Conservation (phyloP, 2,797 vertebrate genomes). For the Crax fasciolata region DNA sequence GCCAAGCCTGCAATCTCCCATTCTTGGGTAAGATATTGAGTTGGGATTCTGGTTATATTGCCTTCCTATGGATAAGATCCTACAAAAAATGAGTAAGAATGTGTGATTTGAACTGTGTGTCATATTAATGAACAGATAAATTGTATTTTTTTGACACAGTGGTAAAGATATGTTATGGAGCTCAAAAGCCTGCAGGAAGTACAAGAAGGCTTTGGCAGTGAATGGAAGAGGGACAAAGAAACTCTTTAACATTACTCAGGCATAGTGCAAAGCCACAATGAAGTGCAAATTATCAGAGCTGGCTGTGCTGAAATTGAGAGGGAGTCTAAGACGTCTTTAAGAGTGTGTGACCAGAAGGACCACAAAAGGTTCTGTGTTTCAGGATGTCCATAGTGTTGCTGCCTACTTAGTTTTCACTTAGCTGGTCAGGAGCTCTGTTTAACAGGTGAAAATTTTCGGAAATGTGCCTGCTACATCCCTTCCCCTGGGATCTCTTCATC, state of each 20-base stretch:
- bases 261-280: rapidly evolving
- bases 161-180: neutral
- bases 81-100: neutral
- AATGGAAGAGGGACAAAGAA: neutral
- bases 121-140: neutral
- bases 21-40: neutral
- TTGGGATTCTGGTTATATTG: neutral
- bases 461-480: neutral
- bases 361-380: neutral
- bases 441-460: neutral
- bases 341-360: neutral
- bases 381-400: rapidly evolving
- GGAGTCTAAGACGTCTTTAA: neutral
- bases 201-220: neutral
- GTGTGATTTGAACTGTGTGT: neutral
- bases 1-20: neutral
- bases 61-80: neutral
- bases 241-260: neutral
- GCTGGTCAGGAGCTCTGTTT: neutral
- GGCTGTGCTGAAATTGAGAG: neutral
- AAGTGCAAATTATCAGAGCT: neutral
- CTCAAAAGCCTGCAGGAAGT: neutral
- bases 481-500: neutral
- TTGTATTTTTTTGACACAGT: neutral
- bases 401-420: neutral